These are phyloP conservation scores for Nasonia giraulti DNA, from an alignment of 1,140 invertebrate genomes.

Conservation along the genomic window DNA sequence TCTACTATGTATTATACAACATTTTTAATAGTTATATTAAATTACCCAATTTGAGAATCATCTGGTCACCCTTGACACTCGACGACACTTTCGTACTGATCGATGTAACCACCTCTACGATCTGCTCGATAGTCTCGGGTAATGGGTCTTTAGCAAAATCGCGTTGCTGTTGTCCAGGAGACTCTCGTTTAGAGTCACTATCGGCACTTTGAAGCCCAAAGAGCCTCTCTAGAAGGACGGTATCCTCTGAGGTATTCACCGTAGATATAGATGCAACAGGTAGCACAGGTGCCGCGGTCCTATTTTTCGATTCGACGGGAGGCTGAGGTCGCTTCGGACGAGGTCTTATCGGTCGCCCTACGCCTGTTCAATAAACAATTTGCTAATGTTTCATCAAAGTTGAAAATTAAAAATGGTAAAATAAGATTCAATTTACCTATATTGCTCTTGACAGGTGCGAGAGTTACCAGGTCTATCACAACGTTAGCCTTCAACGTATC, in stretches of 20 bases:
- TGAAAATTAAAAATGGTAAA: background rate
- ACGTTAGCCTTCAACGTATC: conserved; percentile 68
- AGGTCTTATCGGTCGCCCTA: conserved; percentile 66
- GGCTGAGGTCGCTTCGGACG: conserved; percentile 59
- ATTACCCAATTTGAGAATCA: conserved; percentile 60
- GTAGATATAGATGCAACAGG: background rate
- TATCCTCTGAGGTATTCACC: conserved; percentile 51
- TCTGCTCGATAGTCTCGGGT: conserved; percentile 61
- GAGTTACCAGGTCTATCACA: conserved; percentile 64
- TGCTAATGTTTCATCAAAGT: background rate
- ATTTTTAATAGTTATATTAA: background rate
- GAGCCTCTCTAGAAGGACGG: conserved; percentile 59
- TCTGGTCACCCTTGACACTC: conserved; percentile 60
- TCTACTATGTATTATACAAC: background rate
- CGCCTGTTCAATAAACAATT: conserved; percentile 42
- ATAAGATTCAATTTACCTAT: conserved; percentile 47
- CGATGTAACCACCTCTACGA: conserved; percentile 71
- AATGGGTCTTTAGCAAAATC: conserved; percentile 23
- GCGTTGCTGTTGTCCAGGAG: background rate
- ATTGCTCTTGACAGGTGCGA: conserved; percentile 68
- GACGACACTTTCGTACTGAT: conserved; percentile 70
- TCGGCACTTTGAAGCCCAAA: conserved; percentile 56
- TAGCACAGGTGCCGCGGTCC: background rate
- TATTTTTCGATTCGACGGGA: background rate
- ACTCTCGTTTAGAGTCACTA: background rate